Evolutionary conservation across 2,888 invertebrate species (phyloP).

Genomic region (Parnassius orleans): DNA sequence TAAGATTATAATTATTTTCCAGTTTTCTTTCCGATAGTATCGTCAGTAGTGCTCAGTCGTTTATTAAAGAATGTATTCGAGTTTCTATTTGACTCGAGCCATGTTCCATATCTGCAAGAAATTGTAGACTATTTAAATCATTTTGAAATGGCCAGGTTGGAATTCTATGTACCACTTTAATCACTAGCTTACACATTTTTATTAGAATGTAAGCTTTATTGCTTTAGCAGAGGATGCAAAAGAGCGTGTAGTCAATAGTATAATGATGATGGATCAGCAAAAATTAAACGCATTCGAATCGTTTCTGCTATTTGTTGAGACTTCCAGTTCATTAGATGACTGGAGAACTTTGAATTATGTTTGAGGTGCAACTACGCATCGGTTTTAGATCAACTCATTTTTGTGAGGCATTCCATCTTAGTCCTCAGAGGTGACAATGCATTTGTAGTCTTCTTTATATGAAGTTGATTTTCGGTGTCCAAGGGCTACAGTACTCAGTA

Average conservation of each 20-base stretch:
- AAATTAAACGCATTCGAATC: conserved; percentile 29
- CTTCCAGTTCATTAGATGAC: conserved; percentile 29
- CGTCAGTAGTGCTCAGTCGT: conserved; percentile 21
- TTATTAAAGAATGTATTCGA: conserved; percentile 12
- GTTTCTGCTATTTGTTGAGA: conserved; percentile 27
- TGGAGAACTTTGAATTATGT: conserved; percentile 15
- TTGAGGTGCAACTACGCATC: background rate
- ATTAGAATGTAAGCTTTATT: conserved; percentile 8
- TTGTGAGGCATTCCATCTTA: too few species aligned
- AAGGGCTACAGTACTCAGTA: too few species aligned
- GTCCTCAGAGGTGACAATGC: too few species aligned
- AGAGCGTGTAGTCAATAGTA: background rate
- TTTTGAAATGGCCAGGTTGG: background rate
- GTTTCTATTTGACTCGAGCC: conserved; percentile 9
- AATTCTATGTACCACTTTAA: background rate
- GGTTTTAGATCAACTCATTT: too few species aligned
- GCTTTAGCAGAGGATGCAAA: background rate
- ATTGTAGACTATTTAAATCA: too few species aligned
- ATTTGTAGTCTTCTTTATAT: too few species aligned
- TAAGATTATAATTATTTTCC: background rate
- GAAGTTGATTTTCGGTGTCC: too few species aligned
- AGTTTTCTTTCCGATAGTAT: conserved; percentile 14
- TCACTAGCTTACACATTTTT: background rate
- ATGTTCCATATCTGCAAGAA: conserved; percentile 2
- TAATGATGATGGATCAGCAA: conserved; percentile 24